Base-by-base conservation (phyloP, 1,140 invertebrate species). In the Adoxophyes honmai region DNA sequence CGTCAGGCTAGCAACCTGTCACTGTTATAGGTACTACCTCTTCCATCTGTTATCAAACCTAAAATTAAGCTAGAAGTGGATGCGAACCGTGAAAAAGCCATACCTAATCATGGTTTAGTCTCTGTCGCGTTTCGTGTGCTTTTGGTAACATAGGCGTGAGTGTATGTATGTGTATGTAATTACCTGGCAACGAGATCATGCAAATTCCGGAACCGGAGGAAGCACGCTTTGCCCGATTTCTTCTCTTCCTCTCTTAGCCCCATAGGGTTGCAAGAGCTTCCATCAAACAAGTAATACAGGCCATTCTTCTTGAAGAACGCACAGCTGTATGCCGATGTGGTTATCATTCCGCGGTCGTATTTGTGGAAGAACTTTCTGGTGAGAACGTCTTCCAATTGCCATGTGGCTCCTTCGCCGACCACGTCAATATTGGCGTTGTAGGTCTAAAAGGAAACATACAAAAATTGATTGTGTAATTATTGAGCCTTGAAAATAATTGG, bases 231-330 rank as follows among this genome's bases (percentile, higher is more conserved):
- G 4, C 90, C 90, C 2, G 21, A 2, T 42, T 78, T 74, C 1
- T 70, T 64, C 4, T 68, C 62, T 3, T 70, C 68, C 35, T 89
- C 78, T 55, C 88, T 82, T 9, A 91, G 62, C 1, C 91, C 91
- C 66, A 91, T 84, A 1, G 88, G 70, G 56, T 88, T 91, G 52
- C 85, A 89, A 0, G 80, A 64, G 61, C 86, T 90, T 4, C 72
- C 84, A 52, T 91, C 90, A 52, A 76, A 91, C 18, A 91, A 62
- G 62, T 91, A 91, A 57, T 80, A 91, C 0, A 91, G 68, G 4
- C 81, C 74, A 42, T 88, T 88, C 59, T 82, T 89, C 39, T 76
- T 78, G 57, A 90, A 90, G 13, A 91, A 70, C 0, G 90, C 89
- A 48, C 90, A 90, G 15, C 90, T 88, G 54, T 90, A 91, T 8